Evolutionary conservation across 2,888 invertebrate species (phyloP).

Genomic region (Gastrophysa polygoni): DNA sequence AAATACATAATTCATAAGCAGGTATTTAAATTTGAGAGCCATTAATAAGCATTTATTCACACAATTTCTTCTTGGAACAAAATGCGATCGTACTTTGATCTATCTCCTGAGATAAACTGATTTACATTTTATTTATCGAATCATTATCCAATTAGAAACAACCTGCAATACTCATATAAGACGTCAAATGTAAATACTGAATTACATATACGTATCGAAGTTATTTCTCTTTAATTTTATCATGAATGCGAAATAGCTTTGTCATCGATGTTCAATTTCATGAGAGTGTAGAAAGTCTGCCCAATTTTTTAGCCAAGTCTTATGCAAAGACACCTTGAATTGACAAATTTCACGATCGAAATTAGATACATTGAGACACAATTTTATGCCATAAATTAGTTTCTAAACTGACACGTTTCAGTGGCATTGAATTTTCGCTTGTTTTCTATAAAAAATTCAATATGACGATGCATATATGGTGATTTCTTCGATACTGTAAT

Average conservation of each 20-base stretch:
- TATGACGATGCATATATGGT: background rate
- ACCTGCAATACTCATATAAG: background rate
- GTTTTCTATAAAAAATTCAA: too few relatives aligned
- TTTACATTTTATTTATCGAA: background rate
- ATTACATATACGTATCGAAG: background rate
- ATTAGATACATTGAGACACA: too few relatives aligned
- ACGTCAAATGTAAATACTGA: background rate
- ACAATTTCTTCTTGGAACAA: slow-evolving; percentile 6
- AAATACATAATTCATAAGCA: too few relatives aligned
- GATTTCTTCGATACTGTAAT: background rate
- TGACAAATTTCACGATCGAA: too few relatives aligned
- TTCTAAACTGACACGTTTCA: too few relatives aligned
- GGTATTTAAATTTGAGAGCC: background rate
- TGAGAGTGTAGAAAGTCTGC: background rate
- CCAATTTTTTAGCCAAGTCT: background rate
- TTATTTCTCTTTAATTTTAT: slow-evolving; percentile 6
- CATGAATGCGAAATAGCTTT: background rate
- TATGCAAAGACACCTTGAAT: background rate
- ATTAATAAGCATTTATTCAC: background rate
- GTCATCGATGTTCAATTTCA: background rate
- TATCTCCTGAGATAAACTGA: slow-evolving; percentile 16
- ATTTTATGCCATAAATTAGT: too few relatives aligned
- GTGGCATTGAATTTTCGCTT: too few relatives aligned
- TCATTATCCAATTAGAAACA: background rate
- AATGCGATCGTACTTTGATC: slow-evolving; percentile 16